Evolutionary conservation across 2,113 vertebrate species (phyloP).

Genomic region (Eulemur macaco): DNA sequence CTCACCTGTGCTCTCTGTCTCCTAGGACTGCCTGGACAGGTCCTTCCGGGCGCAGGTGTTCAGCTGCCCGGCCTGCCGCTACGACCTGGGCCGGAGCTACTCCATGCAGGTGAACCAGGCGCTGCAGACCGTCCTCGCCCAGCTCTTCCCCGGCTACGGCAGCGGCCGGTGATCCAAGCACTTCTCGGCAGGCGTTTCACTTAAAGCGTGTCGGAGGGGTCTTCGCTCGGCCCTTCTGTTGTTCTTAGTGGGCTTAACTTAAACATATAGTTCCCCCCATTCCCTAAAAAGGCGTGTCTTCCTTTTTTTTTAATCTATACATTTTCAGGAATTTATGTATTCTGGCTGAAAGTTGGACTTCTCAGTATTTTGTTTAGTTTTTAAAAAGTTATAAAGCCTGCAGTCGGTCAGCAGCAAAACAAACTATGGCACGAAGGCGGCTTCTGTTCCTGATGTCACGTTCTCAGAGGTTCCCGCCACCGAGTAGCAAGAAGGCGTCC

Average conservation of each 20-base stretch:
- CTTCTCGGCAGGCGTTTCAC: conserved; percentile 63
- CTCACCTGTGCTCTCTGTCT: background rate
- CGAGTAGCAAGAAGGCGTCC: background rate
- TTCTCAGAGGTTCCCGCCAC: conserved; percentile 26
- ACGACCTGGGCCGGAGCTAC: conserved; percentile 92
- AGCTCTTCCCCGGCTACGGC: conserved; percentile 97
- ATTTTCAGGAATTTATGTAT: conserved; percentile 63
- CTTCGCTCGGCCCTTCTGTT: background rate
- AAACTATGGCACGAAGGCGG: conserved; percentile 55
- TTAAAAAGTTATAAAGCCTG: background rate
- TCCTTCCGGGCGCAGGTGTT: conserved; percentile 96
- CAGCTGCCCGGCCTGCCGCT: conserved; percentile 95
- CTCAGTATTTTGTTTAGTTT: background rate
- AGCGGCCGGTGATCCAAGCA: conserved; percentile 92
- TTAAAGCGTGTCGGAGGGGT: conserved; percentile 36
- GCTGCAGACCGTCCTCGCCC: conserved; percentile 92
- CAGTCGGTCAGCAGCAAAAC: background rate
- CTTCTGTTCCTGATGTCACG: background rate
- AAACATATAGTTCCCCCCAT: conserved; percentile 72
- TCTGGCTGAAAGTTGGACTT: conserved; percentile 41
- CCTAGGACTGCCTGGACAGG: conserved; percentile 94
- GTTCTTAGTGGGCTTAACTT: conserved; percentile 78
- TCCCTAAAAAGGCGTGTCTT: conserved; percentile 68
- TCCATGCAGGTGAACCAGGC: conserved; percentile 91
- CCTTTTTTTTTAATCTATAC: conserved; percentile 59